These are phyloP conservation scores for Aurelia aurita DNA, from an alignment of 30 jellyfish, hydroid and myxozoan genomes.

Conservation along the genomic window DNA sequence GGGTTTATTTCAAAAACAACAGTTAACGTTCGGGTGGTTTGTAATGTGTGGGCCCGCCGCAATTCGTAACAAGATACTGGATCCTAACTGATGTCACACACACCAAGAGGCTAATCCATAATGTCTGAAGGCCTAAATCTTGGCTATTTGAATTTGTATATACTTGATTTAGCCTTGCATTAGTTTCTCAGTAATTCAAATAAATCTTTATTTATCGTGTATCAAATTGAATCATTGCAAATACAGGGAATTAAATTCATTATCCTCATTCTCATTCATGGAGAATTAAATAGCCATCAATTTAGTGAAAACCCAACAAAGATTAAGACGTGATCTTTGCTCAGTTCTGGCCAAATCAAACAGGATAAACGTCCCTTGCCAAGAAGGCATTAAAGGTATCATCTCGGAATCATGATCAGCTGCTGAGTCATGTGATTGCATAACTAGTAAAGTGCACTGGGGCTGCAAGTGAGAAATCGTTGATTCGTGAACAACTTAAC, in stretches of 20 bases:
- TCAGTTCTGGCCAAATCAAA: slow-evolving; percentile 1
- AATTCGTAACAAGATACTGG: slow-evolving; percentile 34
- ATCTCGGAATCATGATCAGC: too few relatives aligned
- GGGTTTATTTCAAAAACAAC: too few relatives aligned
- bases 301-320: slow-evolving; percentile 3
- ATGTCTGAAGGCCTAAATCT: slow-evolving; percentile 49
- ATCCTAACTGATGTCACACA: slow-evolving; percentile 21
- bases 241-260: slow-evolving; percentile 32
- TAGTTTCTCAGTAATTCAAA: slow-evolving; percentile 33
- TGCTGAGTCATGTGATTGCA: too few relatives aligned
- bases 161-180: slow-evolving; percentile 60
- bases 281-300: slow-evolving; percentile 39
- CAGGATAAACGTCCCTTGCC: neutral
- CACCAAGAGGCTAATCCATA: slow-evolving; percentile 38
- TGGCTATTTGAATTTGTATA: slow-evolving; percentile 32
- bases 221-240: slow-evolving; percentile 14
- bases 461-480: too few relatives aligned
- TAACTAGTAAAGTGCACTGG: too few relatives aligned
- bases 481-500: too few relatives aligned
- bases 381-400: too few relatives aligned
- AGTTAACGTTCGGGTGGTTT: neutral
- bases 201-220: slow-evolving; percentile 26
- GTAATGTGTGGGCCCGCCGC: slow-evolving; percentile 52
- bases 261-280: slow-evolving; percentile 32
- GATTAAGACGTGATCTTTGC: neutral